Evolutionary conservation across 2,888 invertebrate genomes (phyloP), one percentile per base, ranked within the genome.

Genomic region (Eurois occulta): DNA sequence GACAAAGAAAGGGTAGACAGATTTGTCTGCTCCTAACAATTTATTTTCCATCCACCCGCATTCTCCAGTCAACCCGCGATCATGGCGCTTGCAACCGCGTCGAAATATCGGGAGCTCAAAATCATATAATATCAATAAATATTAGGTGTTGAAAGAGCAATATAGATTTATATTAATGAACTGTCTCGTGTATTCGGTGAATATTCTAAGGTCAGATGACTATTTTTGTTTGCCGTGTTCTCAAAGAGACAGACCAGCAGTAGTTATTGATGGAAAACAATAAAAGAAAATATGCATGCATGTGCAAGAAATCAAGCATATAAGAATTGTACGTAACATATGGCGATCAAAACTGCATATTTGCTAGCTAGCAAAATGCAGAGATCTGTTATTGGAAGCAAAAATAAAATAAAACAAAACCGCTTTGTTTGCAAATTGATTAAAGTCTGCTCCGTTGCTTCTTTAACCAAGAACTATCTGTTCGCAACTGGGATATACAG

Each of bases 281-380:
- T 32, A 32, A 18, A 48, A 60, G 28, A 41, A 68, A 46, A 58
- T 21, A 58, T 48, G n/a, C 58, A 80, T 35, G 65, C n/a, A 46
- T 58, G 16, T n/a, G 35, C 46, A 65, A 65, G 55, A 72, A 72
- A 65, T n/a, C 55, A 8, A 80, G 48, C 65, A 8, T 13, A 32
- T 32, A 35, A 41, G 55, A 8, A 32, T n/a, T 58, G 81, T 41
- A 18, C 64, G 64, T 46, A 80, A 73, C 81, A 81, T 24, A 48
- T 62, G 79, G 52, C 75, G n/a, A 16, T 38, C 35, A n/a, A 35
- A 62, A 41, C 43, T 55, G 21, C 75, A 81, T 67, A 75, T 68
- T 52, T 48, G 75, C 62, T 38, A 16, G 43, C 52, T 74, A 24
- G n/a, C n/a, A 52, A 24, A 43, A 74, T 52, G 28, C 52, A n/a